Base-by-base conservation (phyloP, 1,140 invertebrate species). In the Adoxophyes honmai region DNA sequence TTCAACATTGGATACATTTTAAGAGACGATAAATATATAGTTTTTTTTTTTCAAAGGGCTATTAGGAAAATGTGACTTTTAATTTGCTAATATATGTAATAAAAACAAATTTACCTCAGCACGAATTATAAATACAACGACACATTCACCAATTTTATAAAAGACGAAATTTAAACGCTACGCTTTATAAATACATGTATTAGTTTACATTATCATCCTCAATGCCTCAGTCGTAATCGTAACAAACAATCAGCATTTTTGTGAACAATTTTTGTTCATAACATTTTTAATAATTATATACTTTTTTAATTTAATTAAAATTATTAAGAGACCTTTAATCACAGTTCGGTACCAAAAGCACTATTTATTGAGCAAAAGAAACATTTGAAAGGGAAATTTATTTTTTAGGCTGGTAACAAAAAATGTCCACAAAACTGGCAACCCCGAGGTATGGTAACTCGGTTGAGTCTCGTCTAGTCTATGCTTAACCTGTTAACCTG, bases 401-500 rank as follows among this genome's bases (percentile, higher is more conserved):
- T 0, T 55, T 55, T 55, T 39, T 15, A 55, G 5, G 37, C 10
- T 15, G 18, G 33, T 21, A 36, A 52, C 44, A 60, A 52, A 53
- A 61, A 57, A 16, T 62, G 59, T 64, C 60, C 70, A 66, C 70
- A 66, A 70, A 66, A 68, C 59, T 66, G 56, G 61, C 57, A 65
- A 66, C 54, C 59, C 65, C 62, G 58, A 61, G 38, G 64, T n/a
- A n/a, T n/a, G n/a, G 52, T 48, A n/a, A 48, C 36, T 38, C 14
- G 16, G 35, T 38, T 16, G 21, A 57, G 59, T 54, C 61, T 33
- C 58, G 58, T 62, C 57, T 60, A 61, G 33, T 67, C 64, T 67
- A 60, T 55, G 44, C 61, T 62, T 60, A 68, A 64, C 68, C 59
- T 65, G 65, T 54, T n/a, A n/a, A n/a, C n/a, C n/a, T n/a, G n/a